Base-by-base conservation (phyloP, 2,113 vertebrate species). In the Pomatorhinus ruficollis region DNA sequence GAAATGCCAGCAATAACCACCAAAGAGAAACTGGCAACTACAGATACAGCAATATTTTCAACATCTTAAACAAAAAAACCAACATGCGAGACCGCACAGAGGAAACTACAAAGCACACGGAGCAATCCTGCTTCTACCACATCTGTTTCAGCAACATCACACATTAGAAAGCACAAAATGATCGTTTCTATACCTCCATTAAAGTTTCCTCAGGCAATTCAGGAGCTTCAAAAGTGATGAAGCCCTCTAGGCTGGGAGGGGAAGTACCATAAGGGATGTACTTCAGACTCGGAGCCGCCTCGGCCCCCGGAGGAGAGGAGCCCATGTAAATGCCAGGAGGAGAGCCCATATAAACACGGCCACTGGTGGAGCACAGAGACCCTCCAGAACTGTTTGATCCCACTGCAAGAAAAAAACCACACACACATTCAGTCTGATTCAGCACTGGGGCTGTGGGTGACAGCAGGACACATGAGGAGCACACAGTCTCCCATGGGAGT, bases 131-230 rank as follows among this genome's bases (percentile, higher is more conserved):
- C 24, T 63, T 78, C 47, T 54, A 66, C 45, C 82, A 93, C 2
- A 18, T 75, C 91, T 65, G 56, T 47, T 74, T 42, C 61, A 95
- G 16, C 83, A 93, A 83, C 35, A 84, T 83, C 61, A 91, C 13
- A 85, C 69, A 65, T 77, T n/a, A 87, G 30, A 91, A 88, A 88
- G 93, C 17, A 66, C 49, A 10, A 80, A 76, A 87, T 70, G 7
- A 47, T 74, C 90, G 77, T 71, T 85, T 83, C 37, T 97, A 93
- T 97, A 99, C 99, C 99, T 99, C 99, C 99, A 99, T 99, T 80
- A 99, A 98, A 2, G 99, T 99, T 97, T 99, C 99, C 95, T 99
- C 99, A 2, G 99, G 99, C 83, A 99, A 98, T 97, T 99, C 99
- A 0, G 99, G 99, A 69, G 99, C 99, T 98, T 99, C 99, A 27